Percentiles rank a stretch among this genome's conserved stretches.
Evolutionary conservation across 2,888 invertebrate genomes (phyloP).

Genomic region (Conomelus anceps): DNA sequence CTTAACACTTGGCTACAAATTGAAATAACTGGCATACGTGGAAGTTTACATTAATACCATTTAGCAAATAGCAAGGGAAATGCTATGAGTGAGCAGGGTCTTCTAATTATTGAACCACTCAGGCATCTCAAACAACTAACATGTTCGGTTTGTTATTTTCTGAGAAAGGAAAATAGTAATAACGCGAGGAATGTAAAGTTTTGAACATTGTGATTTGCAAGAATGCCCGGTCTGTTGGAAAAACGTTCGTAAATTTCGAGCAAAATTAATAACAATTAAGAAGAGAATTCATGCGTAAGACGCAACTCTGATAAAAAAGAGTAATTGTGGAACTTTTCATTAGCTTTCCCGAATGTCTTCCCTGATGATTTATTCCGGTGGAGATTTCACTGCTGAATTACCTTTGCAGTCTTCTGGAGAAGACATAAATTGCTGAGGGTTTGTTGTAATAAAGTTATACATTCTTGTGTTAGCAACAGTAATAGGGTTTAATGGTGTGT

Average conservation of each 20-base stretch:
- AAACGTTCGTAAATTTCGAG: background rate
- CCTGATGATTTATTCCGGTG: background rate
- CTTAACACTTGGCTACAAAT: too few species aligned
- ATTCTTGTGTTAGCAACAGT: background rate
- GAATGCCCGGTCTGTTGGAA: background rate
- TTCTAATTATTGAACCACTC: background rate
- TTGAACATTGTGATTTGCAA: background rate
- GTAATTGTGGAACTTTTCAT: conserved; percentile 11
- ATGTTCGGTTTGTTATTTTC: background rate
- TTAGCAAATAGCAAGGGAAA: background rate
- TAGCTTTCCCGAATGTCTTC: background rate
- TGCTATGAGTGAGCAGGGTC: background rate
- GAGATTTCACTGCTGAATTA: conserved; percentile 5
- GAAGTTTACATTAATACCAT: too few species aligned
- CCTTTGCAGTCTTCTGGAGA: background rate
- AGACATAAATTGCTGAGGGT: background rate
- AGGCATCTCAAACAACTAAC: background rate
- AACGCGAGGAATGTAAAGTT: background rate
- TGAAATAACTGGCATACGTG: too few species aligned
- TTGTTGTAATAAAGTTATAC: background rate
- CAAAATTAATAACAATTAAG: conserved; percentile 7
- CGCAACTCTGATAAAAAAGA: background rate
- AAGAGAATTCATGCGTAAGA: background rate
- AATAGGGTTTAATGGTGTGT: background rate
- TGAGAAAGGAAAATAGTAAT: background rate